Conservation (phyloP, 2,113 vertebrate species). For the Symphodus melops region DNA sequence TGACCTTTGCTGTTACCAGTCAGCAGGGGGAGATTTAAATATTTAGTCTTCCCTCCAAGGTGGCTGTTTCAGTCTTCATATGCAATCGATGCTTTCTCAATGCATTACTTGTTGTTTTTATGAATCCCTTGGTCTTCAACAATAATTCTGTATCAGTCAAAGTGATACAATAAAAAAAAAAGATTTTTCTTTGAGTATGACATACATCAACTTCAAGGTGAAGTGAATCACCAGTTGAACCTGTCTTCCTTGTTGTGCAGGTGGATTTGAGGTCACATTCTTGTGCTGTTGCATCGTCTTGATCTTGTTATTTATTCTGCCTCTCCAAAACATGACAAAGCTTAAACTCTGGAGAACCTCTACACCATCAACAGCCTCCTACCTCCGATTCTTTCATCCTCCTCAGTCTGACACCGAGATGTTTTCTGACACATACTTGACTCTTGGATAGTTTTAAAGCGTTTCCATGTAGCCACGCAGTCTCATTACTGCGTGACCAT, state of each 20-base stretch:
- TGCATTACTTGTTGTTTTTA: neutral
- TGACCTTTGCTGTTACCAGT: too few relatives aligned
- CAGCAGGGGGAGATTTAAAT: too few relatives aligned
- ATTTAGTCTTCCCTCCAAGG: too few relatives aligned
- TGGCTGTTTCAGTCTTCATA: neutral
- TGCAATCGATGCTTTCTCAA: too few relatives aligned
- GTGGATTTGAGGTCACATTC: neutral
- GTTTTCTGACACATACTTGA: constrained; percentile 35
- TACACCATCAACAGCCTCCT: neutral
- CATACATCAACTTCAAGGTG: neutral
- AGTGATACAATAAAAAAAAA: too few relatives aligned
- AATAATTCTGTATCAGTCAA: neutral
- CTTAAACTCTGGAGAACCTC: constrained; percentile 6
- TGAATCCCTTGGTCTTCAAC: neutral
- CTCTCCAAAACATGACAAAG: neutral
- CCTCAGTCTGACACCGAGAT: constrained; percentile 13
- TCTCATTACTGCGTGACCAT: constrained; percentile 16
- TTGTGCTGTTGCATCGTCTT: too few relatives aligned
- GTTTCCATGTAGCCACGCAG: neutral
- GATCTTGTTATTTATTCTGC: neutral
- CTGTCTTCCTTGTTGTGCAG: neutral
- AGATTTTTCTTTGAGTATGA: neutral
- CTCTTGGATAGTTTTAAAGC: constrained; percentile 31
- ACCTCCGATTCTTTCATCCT: constrained; percentile 19
- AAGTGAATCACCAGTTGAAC: neutral